Evolutionary conservation across 2,888 invertebrate species (phyloP).

Genomic region (Cheilosia variabilis): DNA sequence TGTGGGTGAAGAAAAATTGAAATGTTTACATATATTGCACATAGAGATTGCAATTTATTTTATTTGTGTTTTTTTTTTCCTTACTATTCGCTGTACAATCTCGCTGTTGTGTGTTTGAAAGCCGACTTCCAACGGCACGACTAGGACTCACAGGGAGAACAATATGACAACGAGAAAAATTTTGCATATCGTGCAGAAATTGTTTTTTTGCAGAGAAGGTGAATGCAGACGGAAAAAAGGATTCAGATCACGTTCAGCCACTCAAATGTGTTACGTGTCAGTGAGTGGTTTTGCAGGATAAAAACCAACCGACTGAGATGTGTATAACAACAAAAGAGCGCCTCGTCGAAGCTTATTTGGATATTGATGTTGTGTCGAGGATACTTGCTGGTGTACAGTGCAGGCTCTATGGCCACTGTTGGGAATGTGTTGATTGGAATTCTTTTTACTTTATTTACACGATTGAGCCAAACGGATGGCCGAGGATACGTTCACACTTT

Average conservation of each 20-base stretch:
- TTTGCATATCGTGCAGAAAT: slow-evolving; percentile 68
- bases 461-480: slow-evolving; percentile 39
- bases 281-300: slow-evolving; percentile 72
- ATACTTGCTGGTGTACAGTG: neutral
- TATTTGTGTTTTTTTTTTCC: slow-evolving; percentile 11
- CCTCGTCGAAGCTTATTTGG: slow-evolving; percentile 49
- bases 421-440: slow-evolving; percentile 70
- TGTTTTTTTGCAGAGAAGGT: slow-evolving; percentile 25
- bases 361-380: slow-evolving; percentile 47
- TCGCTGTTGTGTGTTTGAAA: slow-evolving; percentile 6
- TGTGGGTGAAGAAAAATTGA: slow-evolving; percentile 10
- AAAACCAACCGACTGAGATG: slow-evolving; percentile 58
- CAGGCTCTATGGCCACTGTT: slow-evolving; percentile 36
- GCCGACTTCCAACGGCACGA: slow-evolving; percentile 25
- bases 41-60: slow-evolving; percentile 58
- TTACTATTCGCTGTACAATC: neutral
- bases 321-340: slow-evolving; percentile 16
- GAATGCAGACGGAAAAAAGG: slow-evolving; percentile 50
- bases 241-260: slow-evolving; percentile 75
- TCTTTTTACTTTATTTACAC: slow-evolving; percentile 48
- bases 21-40: slow-evolving; percentile 26
- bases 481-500: slow-evolving; percentile 46
- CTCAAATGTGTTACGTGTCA: slow-evolving; percentile 76
- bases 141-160: slow-evolving; percentile 20
- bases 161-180: slow-evolving; percentile 49